Evolutionary conservation across 2,113 vertebrate genomes (phyloP).

Genomic region (Anhinga rufa): DNA sequence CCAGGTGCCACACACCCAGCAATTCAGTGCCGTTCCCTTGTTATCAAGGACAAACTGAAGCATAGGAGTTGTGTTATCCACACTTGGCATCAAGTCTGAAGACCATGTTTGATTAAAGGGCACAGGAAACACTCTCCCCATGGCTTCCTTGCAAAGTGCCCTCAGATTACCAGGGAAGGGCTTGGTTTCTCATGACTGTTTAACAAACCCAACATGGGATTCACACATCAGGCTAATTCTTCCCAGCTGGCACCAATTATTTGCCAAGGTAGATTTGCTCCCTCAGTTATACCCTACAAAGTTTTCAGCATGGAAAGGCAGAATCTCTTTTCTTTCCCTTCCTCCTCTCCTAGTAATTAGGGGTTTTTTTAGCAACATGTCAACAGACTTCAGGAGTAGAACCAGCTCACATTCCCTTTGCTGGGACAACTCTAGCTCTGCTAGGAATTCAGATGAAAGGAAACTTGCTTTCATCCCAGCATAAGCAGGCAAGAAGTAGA

Average conservation of each 20-base stretch:
- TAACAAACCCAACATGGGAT: neutral
- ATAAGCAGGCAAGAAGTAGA: constrained; percentile 47
- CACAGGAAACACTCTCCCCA: neutral
- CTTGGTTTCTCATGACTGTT: neutral
- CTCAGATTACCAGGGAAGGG: neutral
- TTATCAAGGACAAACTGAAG: neutral
- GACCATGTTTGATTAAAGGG: neutral
- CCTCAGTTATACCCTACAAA: neutral
- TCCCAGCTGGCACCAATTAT: neutral
- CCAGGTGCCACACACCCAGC: neutral
- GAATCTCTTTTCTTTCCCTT: neutral
- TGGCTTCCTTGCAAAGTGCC: neutral
- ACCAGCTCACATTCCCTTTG: neutral
- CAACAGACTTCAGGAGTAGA: constrained; percentile 32
- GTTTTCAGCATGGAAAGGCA: neutral
- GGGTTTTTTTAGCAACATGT: neutral
- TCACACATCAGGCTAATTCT: neutral
- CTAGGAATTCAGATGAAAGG: constrained; percentile 60
- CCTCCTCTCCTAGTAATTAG: neutral
- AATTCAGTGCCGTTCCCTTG: neutral
- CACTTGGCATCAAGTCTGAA: neutral
- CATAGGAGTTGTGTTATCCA: neutral
- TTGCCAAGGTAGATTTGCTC: neutral
- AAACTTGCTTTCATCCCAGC: constrained; percentile 40
- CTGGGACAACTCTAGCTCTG: constrained; percentile 38